phyloP scores from a whole-genome alignment of 2,113 vertebrate species.

The Echinops telfairi region DNA sequence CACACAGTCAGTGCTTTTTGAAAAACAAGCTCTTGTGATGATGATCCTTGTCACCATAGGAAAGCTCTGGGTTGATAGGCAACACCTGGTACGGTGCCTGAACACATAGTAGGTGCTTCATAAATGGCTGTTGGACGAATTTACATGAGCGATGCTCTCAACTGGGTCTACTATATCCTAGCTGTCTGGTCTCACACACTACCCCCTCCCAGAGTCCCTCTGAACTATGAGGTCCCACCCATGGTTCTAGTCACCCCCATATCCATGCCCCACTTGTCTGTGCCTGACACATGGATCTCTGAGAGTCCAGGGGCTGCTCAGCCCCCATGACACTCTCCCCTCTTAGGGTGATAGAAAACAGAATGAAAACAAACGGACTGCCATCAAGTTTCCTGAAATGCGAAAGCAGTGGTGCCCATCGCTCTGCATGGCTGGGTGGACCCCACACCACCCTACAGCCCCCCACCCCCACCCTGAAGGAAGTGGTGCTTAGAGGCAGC shows the following conservation, averaged over 20 bases:
- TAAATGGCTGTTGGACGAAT: neutral
- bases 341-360: too few species aligned
- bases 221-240: neutral
- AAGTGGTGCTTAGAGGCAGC: conserved; percentile 60
- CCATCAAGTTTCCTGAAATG: conserved; percentile 39
- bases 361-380: too few species aligned
- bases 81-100: neutral
- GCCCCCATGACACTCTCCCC: neutral
- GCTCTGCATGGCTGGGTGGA: neutral
- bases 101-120: neutral
- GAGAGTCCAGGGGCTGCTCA: neutral
- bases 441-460: neutral
- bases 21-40: neutral
- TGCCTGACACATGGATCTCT: neutral
- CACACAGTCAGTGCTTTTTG: neutral
- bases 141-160: neutral
- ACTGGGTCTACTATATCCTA: neutral
- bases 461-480: neutral
- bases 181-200: neutral
- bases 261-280: neutral
- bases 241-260: neutral
- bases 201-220: neutral
- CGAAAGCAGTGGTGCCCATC: neutral
- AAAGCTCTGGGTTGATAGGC: neutral
- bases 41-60: neutral